Base-by-base conservation (phyloP, 92 coral and sea anemone genomes). In the Diadumene lineata region DNA sequence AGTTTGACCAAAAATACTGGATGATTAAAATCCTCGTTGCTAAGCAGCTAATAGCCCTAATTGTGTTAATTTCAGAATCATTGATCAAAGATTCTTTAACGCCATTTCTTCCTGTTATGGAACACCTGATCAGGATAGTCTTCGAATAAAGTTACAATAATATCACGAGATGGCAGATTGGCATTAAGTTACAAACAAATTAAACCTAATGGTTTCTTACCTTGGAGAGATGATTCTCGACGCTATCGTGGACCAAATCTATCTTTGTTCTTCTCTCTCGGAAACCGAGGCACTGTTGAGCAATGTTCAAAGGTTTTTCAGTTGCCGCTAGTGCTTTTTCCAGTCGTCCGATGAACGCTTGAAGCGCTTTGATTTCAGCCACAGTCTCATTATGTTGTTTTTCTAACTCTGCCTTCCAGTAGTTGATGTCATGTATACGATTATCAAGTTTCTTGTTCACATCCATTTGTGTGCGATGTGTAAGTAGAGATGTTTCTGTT, bases 271-370 rank as follows among this genome's bases (percentile, higher is more conserved):
- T 76, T 66, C 98, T 83, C 43, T 92, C 97, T 69, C 98, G 78
- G 76, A 85, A 91, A 32, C 81, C 93, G 69, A 94, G 68, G 76
- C 93, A 91, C 79, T 94, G 97, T 75, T 83, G 88, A 31, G 98
- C 66, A 53, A 91, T 90, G 64, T 94, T 94, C 71, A 94, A 50
- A 32, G 98, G 98, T 61, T 78, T 79, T 58, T 94, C 98, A 0
- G 97, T 94, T 1, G 98, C 98, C 0, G 98, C 97, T 18, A 92
- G 38, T 64, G 98, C 97, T 68, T 89, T 94, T 73, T 94, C 98
- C 25, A 94, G 82, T 19, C 98, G 98, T 16, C 97, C 97, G 72
- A 94, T 94, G 34, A 94, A 94, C 34, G 93, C 94, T 68, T 91
- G 97, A 33, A 94, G 70, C 15, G 97, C 97, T 72, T 91, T 94